phyloP scores from a whole-genome alignment of 2,797 vertebrate species.

The Gambusia yucatana region DNA sequence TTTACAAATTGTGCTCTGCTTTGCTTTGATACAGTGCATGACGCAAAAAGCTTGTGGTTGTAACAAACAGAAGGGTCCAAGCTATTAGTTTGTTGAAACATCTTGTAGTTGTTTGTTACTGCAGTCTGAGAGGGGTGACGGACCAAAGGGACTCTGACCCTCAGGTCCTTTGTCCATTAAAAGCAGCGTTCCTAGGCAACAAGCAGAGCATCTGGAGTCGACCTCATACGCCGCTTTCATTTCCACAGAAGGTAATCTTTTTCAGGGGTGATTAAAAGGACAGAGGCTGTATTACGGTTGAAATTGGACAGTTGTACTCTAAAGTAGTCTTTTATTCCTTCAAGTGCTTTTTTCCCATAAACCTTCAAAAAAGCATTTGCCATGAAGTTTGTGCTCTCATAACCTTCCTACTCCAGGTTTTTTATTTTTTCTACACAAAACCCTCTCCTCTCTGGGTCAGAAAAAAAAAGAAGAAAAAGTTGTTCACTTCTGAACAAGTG shows the following conservation, averaged over 20 bases:
- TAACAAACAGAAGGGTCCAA: neutral
- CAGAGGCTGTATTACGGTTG: neutral
- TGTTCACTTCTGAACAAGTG: neutral
- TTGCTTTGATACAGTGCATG: neutral
- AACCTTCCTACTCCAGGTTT: neutral
- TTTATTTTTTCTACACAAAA: neutral
- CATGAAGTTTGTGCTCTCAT: neutral
- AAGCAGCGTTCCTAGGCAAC: conserved; percentile 54
- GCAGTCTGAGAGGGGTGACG: neutral
- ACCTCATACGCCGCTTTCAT: conserved; percentile 9
- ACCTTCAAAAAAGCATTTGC: neutral
- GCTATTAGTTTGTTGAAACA: neutral
- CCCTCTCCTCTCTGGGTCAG: neutral
- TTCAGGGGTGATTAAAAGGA: conserved; percentile 10
- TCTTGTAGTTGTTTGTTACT: neutral
- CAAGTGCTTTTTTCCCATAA: neutral
- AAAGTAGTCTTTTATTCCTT: neutral
- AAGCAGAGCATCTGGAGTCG: conserved; percentile 2
- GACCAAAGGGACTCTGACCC: neutral
- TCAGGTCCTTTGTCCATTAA: conserved; percentile 18
- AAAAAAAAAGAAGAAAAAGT: neutral
- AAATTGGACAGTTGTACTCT: neutral
- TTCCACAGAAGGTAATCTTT: conserved; percentile 25
- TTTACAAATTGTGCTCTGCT: neutral
- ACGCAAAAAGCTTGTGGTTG: neutral